Evolutionary conservation across 2,113 vertebrate genomes (phyloP).

Genomic region (Pandion haliaetus): DNA sequence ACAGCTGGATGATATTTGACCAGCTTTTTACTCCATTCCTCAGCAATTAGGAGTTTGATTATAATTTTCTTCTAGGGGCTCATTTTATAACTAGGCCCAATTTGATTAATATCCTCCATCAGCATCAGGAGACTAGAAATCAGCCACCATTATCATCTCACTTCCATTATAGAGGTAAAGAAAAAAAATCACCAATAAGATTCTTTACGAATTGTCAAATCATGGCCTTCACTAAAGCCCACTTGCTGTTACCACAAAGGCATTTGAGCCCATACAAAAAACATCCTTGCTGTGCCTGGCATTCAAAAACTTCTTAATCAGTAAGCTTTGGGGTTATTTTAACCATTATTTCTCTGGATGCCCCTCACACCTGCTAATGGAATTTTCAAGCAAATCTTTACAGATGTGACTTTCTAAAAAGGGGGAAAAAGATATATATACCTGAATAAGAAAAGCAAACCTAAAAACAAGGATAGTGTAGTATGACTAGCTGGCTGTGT

Average conservation of each 20-base stretch:
- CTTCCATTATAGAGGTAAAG: background rate
- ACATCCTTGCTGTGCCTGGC: background rate
- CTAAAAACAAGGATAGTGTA: background rate
- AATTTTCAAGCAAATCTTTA: background rate
- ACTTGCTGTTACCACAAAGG: background rate
- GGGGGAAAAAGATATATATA: background rate
- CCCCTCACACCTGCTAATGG: background rate
- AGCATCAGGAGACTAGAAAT: conserved; percentile 51
- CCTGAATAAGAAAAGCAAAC: background rate
- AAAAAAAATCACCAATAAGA: background rate
- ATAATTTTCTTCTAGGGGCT: conserved; percentile 55
- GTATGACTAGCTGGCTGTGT: background rate
- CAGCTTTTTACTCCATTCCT: background rate
- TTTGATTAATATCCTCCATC: conserved; percentile 54
- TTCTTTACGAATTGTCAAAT: background rate
- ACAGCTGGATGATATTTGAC: conserved; percentile 29
- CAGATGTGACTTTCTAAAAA: background rate
- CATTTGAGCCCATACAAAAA: background rate
- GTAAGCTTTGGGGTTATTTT: background rate
- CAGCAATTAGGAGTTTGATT: conserved; percentile 23
- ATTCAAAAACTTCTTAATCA: background rate
- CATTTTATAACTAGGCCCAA: conserved; percentile 46
- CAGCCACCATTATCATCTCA: conserved; percentile 20
- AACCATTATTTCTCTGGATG: background rate
- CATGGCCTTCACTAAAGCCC: background rate